Conservation (phyloP, 2,888 invertebrate genomes). For the Acrocyrtus sp. region DNA sequence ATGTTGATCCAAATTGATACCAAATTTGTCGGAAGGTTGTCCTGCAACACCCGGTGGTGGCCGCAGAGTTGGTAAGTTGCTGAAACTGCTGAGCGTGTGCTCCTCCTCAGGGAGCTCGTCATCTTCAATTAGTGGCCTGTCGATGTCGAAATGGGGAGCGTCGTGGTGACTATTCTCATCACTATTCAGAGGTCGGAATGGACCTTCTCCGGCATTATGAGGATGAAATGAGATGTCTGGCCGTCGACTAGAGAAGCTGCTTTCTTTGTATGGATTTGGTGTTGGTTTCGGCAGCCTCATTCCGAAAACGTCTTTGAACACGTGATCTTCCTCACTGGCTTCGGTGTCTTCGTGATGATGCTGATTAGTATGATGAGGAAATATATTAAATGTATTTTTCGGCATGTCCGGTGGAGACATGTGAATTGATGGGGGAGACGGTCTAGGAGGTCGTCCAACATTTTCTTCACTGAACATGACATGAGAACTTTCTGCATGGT, state of each 20-base stretch:
- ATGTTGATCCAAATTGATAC: constrained; percentile 21
- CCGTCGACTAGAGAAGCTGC: not conserved
- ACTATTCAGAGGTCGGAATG: constrained; percentile 31
- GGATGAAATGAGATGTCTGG: constrained; percentile 35
- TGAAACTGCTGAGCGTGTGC: constrained; percentile 3
- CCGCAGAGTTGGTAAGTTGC: too few species aligned
- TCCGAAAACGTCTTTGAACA: constrained; percentile 41
- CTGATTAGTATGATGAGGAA: not conserved
- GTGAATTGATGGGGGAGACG: constrained; percentile 20
- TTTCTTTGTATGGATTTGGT: not conserved
- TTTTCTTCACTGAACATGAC: constrained; percentile 14
- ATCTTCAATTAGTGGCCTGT: too few species aligned
- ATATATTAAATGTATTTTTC: too few species aligned
- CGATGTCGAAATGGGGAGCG: not conserved
- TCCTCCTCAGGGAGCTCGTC: too few species aligned
- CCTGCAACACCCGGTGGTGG: constrained; percentile 39
- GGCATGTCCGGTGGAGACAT: constrained; percentile 32
- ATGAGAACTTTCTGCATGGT: not conserved
- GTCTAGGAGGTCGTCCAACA: not conserved
- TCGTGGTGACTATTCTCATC: constrained; percentile 17
- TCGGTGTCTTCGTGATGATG: constrained; percentile 5
- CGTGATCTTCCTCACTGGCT: constrained; percentile 47
- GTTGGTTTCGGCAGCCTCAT: constrained; percentile 5
- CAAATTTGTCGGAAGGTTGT: constrained; percentile 42
- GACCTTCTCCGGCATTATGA: constrained; percentile 36